Evolutionary conservation across 1,140 invertebrate species (phyloP), one percentile per base, ranked within the genome.

Genomic region (Aporrectodea caliginosa): DNA sequence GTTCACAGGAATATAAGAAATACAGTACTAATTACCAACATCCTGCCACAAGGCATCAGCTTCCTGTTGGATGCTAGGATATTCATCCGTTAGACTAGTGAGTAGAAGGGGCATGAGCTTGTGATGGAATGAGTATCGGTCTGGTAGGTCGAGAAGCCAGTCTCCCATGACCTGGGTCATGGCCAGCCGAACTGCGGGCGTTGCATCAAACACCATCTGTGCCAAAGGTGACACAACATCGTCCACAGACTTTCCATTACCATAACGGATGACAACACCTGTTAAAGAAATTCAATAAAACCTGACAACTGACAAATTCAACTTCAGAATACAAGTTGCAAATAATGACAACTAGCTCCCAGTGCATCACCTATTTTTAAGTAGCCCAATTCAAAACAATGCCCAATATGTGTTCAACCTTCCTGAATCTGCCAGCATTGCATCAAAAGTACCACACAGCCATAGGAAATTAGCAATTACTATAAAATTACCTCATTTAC

Each of bases 41-140:
- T 90, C 86, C 72, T 91, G 85, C 93, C 93, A 95, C 1, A 93
- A 84, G 1, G 89, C 84, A 34, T 87, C 83, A 35, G 92, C 91
- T 83, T 90, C 85, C 35, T 88, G 84, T 69, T 90, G 87, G 22
- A 93, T 92, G 69, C 92, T 91, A 58, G 89, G 87, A 1, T 92
- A 90, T 79, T 93, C 92, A 88, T 95, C 93, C 82, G 91, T 91
- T 1, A 94, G 87, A 77, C 91, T 91, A 70, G 93, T 93, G n/a
- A 95, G 84, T 1, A 94, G 88, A 12, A 95, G 83, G 0, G 94
- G 93, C 34, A 95, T 87, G 0, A 95, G 87, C 85, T 91, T 92
- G 82, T 92, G 90, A 87, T 93, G 94, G 86, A 91, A 94, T 2
- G 93, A 93, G 85, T 95, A 95, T 81, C 93, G 1, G 86, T 95